Conservation (phyloP, 2,888 invertebrate species). For the Amphipyra berbera region DNA sequence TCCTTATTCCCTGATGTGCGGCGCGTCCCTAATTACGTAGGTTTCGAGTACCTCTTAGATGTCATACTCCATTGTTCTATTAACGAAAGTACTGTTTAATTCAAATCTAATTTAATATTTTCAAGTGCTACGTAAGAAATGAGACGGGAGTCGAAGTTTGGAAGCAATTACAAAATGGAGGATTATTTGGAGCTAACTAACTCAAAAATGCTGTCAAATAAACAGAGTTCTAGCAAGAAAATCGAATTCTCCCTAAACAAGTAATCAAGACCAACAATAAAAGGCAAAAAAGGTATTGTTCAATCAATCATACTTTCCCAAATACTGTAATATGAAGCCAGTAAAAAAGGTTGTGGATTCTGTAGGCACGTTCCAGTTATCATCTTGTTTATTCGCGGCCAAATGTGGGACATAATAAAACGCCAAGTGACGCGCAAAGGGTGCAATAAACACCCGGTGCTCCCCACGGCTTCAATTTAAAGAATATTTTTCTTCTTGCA, state of each 20-base stretch:
- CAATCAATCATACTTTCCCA: constrained; percentile 63
- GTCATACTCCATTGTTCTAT: constrained; percentile 75
- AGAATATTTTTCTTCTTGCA: constrained; percentile 57
- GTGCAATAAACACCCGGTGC: constrained; percentile 58
- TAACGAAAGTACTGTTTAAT: constrained; percentile 73
- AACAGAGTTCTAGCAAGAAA: constrained; percentile 23
- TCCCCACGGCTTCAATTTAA: constrained; percentile 56
- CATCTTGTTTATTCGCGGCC: constrained; percentile 69
- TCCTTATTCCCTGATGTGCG: constrained; percentile 68
- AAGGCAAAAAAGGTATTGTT: constrained; percentile 52
- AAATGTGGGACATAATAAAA: constrained; percentile 67
- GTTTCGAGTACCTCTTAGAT: constrained; percentile 74
- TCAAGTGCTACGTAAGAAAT: constrained; percentile 43
- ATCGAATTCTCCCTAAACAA: constrained; percentile 33
- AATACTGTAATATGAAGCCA: constrained; percentile 53
- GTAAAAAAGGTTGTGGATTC: constrained; percentile 62
- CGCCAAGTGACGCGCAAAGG: constrained; percentile 60
- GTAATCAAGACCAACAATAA: constrained; percentile 58
- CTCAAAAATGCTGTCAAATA: too few species aligned
- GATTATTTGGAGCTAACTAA: neutral
- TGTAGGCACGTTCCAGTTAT: constrained; percentile 62
- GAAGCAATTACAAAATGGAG: constrained; percentile 17
- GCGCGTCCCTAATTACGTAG: constrained; percentile 78
- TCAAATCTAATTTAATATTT: constrained; percentile 66
- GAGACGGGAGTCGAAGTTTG: constrained; percentile 23